These are phyloP conservation scores for Hermodice carunculata DNA, from an alignment of 2,888 invertebrate genomes.

Conservation along the genomic window DNA sequence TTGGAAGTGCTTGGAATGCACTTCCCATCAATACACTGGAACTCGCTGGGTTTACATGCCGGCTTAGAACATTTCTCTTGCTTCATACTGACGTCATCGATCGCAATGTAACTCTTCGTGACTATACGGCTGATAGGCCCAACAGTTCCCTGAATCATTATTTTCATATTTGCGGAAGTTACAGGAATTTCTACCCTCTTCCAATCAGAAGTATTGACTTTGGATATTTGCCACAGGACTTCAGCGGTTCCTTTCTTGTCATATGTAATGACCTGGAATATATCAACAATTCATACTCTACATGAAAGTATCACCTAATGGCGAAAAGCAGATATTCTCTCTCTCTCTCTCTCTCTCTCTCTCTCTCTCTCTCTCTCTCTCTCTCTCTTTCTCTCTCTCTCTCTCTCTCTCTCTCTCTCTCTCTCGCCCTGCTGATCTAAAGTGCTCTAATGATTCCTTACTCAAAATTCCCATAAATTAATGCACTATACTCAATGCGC, in stretches of 20 bases:
- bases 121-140: not conserved
- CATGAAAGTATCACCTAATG: no score
- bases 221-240: not conserved
- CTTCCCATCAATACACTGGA: not conserved
- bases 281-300: no score
- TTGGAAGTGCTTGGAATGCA: not conserved
- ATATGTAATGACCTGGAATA: not conserved
- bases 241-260: not conserved
- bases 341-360: not conserved
- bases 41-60: not conserved
- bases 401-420: conserved; percentile 24
- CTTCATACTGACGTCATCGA: conserved; percentile 13
- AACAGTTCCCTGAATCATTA: conserved; percentile 4
- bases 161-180: not conserved
- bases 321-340: no score
- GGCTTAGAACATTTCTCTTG: not conserved
- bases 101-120: conserved; percentile 7
- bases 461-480: no score
- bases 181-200: not conserved
- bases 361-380: conserved; percentile 19
- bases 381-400: conserved; percentile 36
- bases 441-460: no score
- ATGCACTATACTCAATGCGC: no score
- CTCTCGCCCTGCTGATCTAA: conserved; percentile 5
- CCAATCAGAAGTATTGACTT: not conserved